Base-by-base conservation (phyloP, 2,888 invertebrate species). In the Baronia brevicornis region DNA sequence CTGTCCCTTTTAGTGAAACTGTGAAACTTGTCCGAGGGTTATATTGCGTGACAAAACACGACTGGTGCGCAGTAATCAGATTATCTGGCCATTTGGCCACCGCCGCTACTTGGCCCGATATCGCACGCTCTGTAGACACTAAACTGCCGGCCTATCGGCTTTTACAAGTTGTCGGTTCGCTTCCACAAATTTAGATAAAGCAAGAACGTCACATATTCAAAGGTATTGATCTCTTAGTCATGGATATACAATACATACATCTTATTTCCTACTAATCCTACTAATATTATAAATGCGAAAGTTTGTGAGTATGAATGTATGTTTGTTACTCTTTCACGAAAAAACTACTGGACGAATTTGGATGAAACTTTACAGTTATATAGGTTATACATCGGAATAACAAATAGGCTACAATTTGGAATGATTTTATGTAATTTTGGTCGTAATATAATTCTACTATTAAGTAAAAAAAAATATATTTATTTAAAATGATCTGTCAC, bases 21-120 rank as follows among this genome's bases (percentile, higher is more conserved):
- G 26, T 36, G 27, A 36, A 36, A 36, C 36, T 36, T 62, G 59
- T 62, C 61, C 54, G 38, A 37, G 37, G 51, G 47, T 45, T 53
- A 54, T 63, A 62, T 75, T 60, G 77, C 75, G 75, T 77, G 75
- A 72, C 73, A 63, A 69, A 63, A 65, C 60, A 59, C 66, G 49
- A 64, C 63, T 67, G 48, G 32, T 43, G 38, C 32, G 46, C 44
- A 43, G 57, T 60, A 68, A 74, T 73, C 72, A 60, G 70, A 62
- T 67, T 61, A 70, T 66, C 60, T 60, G 53, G 51, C 56, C 54
- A 51, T 62, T 58, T 54, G 52, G 48, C 44, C 46, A 43, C 44
- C 49, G 41, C 42, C 43, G 32, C 43, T 35, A 52, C 44, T 48
- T 54, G 51, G 53, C 48, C 48, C 50, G 52, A 58, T 70, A 64